Base-by-base conservation (phyloP, 2,888 invertebrate species). In the Cryptus viduatorius region DNA sequence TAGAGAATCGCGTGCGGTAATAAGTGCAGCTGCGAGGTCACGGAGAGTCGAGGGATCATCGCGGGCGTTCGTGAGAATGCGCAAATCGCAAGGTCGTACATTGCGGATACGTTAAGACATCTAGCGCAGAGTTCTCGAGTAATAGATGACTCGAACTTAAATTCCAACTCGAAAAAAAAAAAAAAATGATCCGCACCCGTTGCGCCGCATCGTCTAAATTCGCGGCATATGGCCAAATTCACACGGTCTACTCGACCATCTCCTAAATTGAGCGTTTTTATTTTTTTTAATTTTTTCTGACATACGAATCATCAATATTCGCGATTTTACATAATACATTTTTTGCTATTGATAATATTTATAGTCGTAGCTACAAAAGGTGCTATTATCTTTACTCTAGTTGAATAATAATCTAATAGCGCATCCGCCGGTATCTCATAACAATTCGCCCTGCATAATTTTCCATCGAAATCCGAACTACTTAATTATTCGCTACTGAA, bases 231-330 rank as follows among this genome's bases (percentile, higher is more conserved):
- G 89, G 87, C 86, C 73, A 84, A 87, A 86, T 90, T 91, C 91
- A 86, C 91, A 91, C 91, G 90, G 88, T 91, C 90, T 90, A 91
- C 82, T 88, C 83, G 83, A 76, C 61, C 65, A 56, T 65, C 68
- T 37, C 65, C 46, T 31, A 73, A 82, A 67, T 72, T 76, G 48
- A 72, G 56, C 59, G 61, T 29, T 64, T 29, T 64, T 67, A 67
- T 64, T 71, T 69, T 16, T 71, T n/a, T 4, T n/a, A 0, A 2
- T 31, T 16, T 42, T 19, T 4, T 78, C 85, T 77, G 83, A 19
- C 65, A 53, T 19, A 53, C n/a, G 2, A 53, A 8, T 53, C 10
- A 3, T 8, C 16, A 8, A 53, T 3, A 53, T 37, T 7, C 37
- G 37, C 8, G 37, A 1, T 37, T 37, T 37, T 37, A 8, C 0